Conservation (phyloP, 1,140 invertebrate species). For the Cepaea nemoralis region DNA sequence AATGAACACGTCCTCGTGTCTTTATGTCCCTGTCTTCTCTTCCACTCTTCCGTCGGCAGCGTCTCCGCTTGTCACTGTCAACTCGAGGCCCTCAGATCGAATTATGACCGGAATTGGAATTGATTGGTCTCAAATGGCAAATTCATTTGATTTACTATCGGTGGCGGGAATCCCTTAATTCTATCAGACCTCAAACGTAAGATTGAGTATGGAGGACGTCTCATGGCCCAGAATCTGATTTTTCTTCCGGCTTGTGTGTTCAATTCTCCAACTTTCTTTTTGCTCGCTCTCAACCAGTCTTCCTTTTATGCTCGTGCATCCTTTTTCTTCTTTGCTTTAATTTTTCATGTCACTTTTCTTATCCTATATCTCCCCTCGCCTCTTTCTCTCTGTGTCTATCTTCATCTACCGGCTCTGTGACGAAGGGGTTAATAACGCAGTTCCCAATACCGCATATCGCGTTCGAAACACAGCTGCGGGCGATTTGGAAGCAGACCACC, state of each 20-base stretch:
- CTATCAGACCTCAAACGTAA: conserved; percentile 44
- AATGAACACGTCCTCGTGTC: conserved; percentile 6
- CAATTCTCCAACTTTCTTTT: not conserved
- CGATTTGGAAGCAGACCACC: too few species aligned
- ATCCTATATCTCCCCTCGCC: too few species aligned
- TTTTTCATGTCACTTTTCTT: not conserved
- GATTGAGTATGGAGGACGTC: conserved; percentile 32
- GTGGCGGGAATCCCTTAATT: conserved; percentile 27
- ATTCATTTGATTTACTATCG: conserved; percentile 39
- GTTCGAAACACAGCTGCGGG: too few species aligned
- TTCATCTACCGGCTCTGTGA: too few species aligned
- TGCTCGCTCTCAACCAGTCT: not conserved
- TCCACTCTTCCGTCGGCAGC: not conserved
- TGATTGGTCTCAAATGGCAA: conserved; percentile 43
- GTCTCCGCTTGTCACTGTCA: conserved; percentile 25
- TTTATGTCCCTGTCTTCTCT: not conserved
- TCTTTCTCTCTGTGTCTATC: too few species aligned
- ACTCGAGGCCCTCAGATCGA: conserved; percentile 19
- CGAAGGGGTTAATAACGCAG: too few species aligned
- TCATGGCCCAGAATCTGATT: not conserved
- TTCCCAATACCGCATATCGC: too few species aligned
- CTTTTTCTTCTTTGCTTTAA: too few species aligned
- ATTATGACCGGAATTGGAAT: conserved; percentile 42
- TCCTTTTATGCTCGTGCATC: too few species aligned
- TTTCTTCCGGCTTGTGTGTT: not conserved